Base-by-base conservation (phyloP, 1,140 invertebrate genomes). In the Macrotrachela quadricornifera region DNA sequence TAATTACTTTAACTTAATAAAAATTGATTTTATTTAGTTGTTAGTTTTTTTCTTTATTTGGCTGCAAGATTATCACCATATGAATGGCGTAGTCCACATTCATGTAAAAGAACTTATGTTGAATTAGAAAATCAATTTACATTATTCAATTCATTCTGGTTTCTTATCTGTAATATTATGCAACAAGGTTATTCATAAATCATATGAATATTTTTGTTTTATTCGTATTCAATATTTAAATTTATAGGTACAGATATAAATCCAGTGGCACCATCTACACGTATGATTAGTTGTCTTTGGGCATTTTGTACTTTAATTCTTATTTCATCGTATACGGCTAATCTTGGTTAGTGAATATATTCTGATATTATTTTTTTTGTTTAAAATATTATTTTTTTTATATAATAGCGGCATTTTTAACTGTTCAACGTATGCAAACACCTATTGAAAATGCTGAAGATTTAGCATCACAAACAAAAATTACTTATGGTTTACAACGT, bases 31-130 rank as follows among this genome's bases (percentile, higher is more conserved):
- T 13, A 18, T 49, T 13, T 46, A 50, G 75, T 86, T 54, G 87
- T 94, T 49, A 86, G 83, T 48, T 84, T 91, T 67, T 86, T 86
- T 8, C 72, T 94, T 46, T 94, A 91, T 70, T 82, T 94, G 15
- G 83, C 94, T 77, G 87, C 87, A 0, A 75, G 85, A 37, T 90
- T 95, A 68, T 88, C 83, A n/a, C 88, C 88, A 15, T 92, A 92
- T 68, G 88, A 95, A 69, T 95, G 88, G 88, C 83, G 79, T 65
- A 86, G 82, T 68, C 82, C 81, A 6, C 83, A 85, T 66, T 84
- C 84, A 1, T 91, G 83, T 67, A 79, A 83, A 54, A 79, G 78
- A 51, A 82, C 84, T 61, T 81, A 78, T 2, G 70, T 73, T 50
- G 65, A 74, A 9, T 78, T 90, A 44, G 86, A 91, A 63, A 94